Evolutionary conservation across 2,888 invertebrate genomes (phyloP).

Genomic region (Macrophya annulata): DNA sequence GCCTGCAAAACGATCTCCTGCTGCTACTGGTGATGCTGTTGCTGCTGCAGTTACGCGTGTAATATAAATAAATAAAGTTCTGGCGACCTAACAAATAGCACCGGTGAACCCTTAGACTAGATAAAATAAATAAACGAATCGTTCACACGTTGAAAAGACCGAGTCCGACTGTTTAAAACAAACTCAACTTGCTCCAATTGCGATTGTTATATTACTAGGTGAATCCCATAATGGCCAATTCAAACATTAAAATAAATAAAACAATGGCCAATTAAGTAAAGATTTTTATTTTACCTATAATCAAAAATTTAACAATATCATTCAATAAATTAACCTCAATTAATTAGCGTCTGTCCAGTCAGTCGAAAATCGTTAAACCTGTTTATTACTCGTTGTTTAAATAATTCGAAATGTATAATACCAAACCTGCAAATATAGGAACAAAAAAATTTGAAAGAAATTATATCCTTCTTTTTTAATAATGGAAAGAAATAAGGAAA

Average conservation of each 20-base stretch:
- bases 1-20: slow-evolving; percentile 44
- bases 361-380: neutral
- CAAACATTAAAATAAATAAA: neutral
- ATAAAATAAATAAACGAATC: slow-evolving; percentile 45
- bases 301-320: neutral
- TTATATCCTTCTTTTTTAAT: neutral
- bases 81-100: slow-evolving; percentile 40
- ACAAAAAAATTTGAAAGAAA: neutral
- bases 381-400: neutral
- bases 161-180: slow-evolving; percentile 25
- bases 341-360: neutral
- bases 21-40: neutral
- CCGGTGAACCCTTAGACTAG: slow-evolving; percentile 36
- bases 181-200: slow-evolving; percentile 24
- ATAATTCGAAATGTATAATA: neutral
- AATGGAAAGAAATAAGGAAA: neutral
- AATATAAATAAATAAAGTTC: slow-evolving; percentile 49
- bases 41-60: slow-evolving; percentile 24
- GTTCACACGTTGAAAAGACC: slow-evolving; percentile 35
- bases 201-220: neutral
- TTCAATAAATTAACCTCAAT: neutral
- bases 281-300: neutral
- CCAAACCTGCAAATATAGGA: neutral
- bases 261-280: neutral
- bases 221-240: neutral